Evolutionary conservation across 2,888 invertebrate species (phyloP), one percentile per base, ranked within the genome.

Genomic region (Hirtodrosophila cameraria): DNA sequence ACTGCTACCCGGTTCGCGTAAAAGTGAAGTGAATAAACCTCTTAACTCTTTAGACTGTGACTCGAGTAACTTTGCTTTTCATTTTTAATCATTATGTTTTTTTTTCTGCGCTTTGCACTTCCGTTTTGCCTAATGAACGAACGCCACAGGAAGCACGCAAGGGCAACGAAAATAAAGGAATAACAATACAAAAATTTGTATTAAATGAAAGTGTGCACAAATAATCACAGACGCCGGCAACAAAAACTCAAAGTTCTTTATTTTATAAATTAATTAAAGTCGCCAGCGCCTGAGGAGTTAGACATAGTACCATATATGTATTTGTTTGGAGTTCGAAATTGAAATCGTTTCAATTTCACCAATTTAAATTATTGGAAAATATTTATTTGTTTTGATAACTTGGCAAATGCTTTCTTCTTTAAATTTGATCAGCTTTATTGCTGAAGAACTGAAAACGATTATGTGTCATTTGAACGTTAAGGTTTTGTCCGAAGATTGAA

Each of bases 71-170:
- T 65, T 55, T 57, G 28, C 48, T 52, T 69, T 73, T 74, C 50
- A 54, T 74, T 59, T 57, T 48, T 52, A 57, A 64, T 59, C 39
- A 57, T 67, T 63, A 58, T 63, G 27, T 3, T 58, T 46, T 43
- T 38, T 41, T 46, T 43, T 38, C 35, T 49, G 16, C 30, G 27
- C 31, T 38, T 31, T 30, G 35, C 25, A 64, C 70, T 70, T 82
- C 80, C 77, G 69, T 48, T 55, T 62, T 49, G 68, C 68, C 69
- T 86, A 76, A 83, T 71, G 74, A 79, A 60, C 54, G 59, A 68
- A 60, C 66, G 59, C 69, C 73, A 59, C 86, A 76, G 86, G 74
- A 81, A 79, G 74, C 83, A 81, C 82, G 83, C 80, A 71, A 74
- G 75, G 68, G 64, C 79, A 61, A 36, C 35, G 31, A 33, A 52